Percentiles rank a stretch among this genome's conserved stretches.
phyloP scores from a whole-genome alignment of 2,797 vertebrate genomes.

The Adelosebastes latens region DNA sequence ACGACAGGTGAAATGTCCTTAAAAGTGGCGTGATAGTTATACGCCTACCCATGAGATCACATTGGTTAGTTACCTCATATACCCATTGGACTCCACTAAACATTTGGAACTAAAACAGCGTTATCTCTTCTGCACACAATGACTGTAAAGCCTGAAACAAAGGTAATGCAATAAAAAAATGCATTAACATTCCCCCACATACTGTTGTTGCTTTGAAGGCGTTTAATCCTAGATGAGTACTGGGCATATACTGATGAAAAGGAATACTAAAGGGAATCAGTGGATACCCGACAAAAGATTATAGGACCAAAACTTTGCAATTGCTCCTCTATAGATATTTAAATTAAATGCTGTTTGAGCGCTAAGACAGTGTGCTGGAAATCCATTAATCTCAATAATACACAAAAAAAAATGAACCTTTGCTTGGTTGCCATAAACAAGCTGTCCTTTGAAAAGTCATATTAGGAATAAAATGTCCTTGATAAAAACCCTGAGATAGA shows the following conservation, averaged over 20 bases:
- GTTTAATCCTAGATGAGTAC: background rate
- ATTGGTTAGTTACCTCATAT: background rate
- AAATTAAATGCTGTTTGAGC: constrained; percentile 15
- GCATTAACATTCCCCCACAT: background rate
- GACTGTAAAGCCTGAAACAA: background rate
- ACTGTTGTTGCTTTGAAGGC: background rate
- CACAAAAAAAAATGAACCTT: constrained; percentile 27
- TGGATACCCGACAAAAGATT: background rate
- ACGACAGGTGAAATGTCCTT: too few species aligned
- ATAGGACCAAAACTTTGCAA: background rate
- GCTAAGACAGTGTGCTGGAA: background rate
- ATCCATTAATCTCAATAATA: constrained; percentile 36
- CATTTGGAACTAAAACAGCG: background rate
- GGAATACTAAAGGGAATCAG: background rate
- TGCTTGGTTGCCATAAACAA: constrained; percentile 26
- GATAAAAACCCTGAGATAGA: constrained; percentile 61
- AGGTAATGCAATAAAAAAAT: background rate
- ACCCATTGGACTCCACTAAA: background rate
- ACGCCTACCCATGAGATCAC: background rate
- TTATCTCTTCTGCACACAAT: background rate
- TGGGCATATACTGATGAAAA: background rate
- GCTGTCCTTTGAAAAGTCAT: constrained; percentile 50
- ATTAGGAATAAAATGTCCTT: constrained; percentile 55
- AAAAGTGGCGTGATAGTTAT: background rate
- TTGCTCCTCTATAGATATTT: constrained; percentile 5